Percentiles rank a stretch among this genome's conserved stretches.
Conservation (phyloP, 2,888 invertebrate genomes). For the Polydrusus cervinus region DNA sequence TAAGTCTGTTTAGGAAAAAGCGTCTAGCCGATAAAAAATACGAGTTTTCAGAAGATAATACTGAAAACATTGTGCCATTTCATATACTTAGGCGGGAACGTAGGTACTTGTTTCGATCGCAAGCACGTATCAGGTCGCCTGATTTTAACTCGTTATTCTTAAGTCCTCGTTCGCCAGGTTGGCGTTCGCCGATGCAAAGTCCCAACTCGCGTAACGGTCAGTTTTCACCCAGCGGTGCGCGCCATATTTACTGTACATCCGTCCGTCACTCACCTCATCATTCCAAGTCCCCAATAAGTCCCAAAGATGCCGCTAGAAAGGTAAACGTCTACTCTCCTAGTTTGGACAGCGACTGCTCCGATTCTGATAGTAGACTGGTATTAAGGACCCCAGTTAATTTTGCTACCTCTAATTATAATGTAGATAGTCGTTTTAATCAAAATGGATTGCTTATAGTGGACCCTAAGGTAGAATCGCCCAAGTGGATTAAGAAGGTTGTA, state of each 20-base stretch:
- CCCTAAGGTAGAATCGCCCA: conserved; percentile 65
- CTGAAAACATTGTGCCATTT: conserved; percentile 79
- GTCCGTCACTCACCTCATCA: conserved; percentile 68
- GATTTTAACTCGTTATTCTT: conserved; percentile 68
- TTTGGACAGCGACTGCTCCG: conserved; percentile 70
- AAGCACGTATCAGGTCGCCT: conserved; percentile 67
- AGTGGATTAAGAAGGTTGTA: conserved; percentile 71
- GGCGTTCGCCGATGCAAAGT: conserved; percentile 69
- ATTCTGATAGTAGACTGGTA: conserved; percentile 69
- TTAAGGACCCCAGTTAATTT: conserved; percentile 63
- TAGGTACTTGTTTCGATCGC: conserved; percentile 65
- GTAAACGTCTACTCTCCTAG: conserved; percentile 70
- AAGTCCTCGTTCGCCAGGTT: conserved; percentile 67
- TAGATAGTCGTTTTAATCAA: conserved; percentile 56
- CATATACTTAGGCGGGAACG: conserved; percentile 74
- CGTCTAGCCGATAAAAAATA: conserved; percentile 93
- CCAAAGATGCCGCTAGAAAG: conserved; percentile 67
- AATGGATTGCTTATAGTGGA: conserved; percentile 69
- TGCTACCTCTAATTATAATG: conserved; percentile 58
- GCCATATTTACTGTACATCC: conserved; percentile 66
- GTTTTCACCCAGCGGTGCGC: conserved; percentile 67
- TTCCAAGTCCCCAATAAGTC: conserved; percentile 70
- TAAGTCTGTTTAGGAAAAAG: conserved; percentile 89
- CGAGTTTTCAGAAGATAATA: conserved; percentile 88
- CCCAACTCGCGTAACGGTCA: conserved; percentile 69